Percentiles rank a stretch among this genome's conserved stretches.
Conservation (phyloP, 2,888 invertebrate genomes). For the Pedicia rivosa region DNA sequence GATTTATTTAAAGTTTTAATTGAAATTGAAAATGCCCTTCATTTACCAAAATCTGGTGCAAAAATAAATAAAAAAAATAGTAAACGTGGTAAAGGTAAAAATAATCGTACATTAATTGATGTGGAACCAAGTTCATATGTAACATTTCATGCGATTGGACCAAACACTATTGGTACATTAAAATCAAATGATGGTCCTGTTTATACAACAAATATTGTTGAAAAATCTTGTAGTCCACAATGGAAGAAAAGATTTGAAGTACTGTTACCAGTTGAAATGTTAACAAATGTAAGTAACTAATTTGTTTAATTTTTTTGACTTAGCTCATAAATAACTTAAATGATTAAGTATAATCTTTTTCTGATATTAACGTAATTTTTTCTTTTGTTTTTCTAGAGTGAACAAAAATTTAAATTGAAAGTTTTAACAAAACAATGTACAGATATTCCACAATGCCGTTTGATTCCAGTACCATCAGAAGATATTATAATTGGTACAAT, state of each 20-base stretch:
- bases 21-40: conserved; percentile 38
- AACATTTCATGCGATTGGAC: conserved; percentile 34
- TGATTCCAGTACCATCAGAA: conserved; percentile 33
- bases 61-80: conserved; percentile 23
- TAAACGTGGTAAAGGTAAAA: conserved; percentile 15
- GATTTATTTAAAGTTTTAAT: conserved; percentile 32
- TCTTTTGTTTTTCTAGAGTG: conserved; percentile 28
- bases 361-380: too few species aligned
- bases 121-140: conserved; percentile 42
- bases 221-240: conserved; percentile 34
- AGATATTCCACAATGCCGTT: conserved; percentile 22
- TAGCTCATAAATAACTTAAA: too few species aligned
- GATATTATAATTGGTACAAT: conserved; percentile 44
- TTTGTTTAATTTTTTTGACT: too few species aligned
- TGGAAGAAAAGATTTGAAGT: conserved; percentile 39
- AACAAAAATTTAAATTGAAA: conserved; percentile 41
- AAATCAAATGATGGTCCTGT: conserved; percentile 29
- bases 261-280: conserved; percentile 31
- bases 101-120: conserved; percentile 23
- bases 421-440: conserved; percentile 39
- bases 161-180: conserved; percentile 8
- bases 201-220: conserved; percentile 34
- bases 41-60: conserved; percentile 33
- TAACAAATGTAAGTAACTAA: conserved; percentile 26
- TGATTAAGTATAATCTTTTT: too few species aligned